These are phyloP conservation scores for Festucalex cinctus DNA, from an alignment of 2,113 vertebrate species.

Conservation along the genomic window DNA sequence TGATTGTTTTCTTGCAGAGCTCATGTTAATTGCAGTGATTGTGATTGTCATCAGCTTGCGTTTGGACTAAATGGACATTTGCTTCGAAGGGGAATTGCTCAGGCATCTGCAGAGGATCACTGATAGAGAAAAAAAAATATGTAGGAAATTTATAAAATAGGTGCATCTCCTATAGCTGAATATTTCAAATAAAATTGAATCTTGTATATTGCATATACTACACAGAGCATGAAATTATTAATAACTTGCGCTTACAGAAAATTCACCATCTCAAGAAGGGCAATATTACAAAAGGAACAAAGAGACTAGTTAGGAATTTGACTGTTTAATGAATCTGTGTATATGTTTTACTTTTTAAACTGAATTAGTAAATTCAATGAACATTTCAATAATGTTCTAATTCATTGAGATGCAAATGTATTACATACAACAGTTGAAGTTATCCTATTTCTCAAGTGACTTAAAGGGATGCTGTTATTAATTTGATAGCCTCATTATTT, in stretches of 20 bases:
- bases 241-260: no score
- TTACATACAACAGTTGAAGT: neutral
- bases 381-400: no score
- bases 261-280: no score
- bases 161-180: neutral
- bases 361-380: no score
- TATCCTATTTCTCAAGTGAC: no score
- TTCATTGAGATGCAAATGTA: no score
- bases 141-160: neutral
- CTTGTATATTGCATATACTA: neutral
- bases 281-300: no score
- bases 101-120: constrained; percentile 21
- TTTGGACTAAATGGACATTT: constrained; percentile 24
- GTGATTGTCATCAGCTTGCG: constrained; percentile 42
- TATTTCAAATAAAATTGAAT: neutral
- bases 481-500: no score
- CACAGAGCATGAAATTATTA: neutral
- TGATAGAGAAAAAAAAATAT: constrained; percentile 4
- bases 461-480: no score
- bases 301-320: no score
- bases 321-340: no score
- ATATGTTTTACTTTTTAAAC: no score
- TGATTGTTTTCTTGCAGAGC: constrained; percentile 53
- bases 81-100: constrained; percentile 14
- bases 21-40: constrained; percentile 52